These are phyloP conservation scores for Theocolax elegans DNA, from an alignment of 1,140 invertebrate genomes.

Conservation along the genomic window DNA sequence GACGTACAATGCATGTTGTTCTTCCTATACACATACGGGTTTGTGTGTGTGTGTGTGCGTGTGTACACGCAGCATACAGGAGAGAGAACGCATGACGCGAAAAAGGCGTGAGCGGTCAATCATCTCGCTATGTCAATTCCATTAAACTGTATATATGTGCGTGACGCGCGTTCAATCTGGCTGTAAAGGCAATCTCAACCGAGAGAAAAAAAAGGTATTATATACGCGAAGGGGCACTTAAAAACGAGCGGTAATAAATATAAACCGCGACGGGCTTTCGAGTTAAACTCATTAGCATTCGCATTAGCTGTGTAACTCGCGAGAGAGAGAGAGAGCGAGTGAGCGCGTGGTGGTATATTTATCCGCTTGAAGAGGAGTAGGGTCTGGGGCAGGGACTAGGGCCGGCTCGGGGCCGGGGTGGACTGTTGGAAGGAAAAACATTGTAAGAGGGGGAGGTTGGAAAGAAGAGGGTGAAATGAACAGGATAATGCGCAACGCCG, in stretches of 20 bases:
- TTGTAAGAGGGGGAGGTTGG: neutral
- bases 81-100: neutral
- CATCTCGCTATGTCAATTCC: conserved; percentile 28
- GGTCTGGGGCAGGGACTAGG: no score
- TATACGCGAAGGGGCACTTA: neutral
- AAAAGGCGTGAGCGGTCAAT: conserved; percentile 21
- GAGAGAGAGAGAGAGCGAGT: no score
- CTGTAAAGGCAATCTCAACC: no score
- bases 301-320: conserved; percentile 7
- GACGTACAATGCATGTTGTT: no score
- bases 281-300: conserved; percentile 24
- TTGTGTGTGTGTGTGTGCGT: no score
- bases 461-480: neutral
- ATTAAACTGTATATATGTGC: no score
- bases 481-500: neutral
- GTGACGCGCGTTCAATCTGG: no score
- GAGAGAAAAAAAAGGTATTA: neutral
- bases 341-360: neutral
- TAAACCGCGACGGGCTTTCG: neutral
- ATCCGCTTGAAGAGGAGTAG: no score
- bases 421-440: neutral
- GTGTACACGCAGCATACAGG: neutral
- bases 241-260: conserved; percentile 2
- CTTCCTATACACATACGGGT: neutral
- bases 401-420: no score